These are phyloP conservation scores for Drosophila watanabei DNA, from an alignment of 1,140 invertebrate genomes.

Conservation along the genomic window DNA sequence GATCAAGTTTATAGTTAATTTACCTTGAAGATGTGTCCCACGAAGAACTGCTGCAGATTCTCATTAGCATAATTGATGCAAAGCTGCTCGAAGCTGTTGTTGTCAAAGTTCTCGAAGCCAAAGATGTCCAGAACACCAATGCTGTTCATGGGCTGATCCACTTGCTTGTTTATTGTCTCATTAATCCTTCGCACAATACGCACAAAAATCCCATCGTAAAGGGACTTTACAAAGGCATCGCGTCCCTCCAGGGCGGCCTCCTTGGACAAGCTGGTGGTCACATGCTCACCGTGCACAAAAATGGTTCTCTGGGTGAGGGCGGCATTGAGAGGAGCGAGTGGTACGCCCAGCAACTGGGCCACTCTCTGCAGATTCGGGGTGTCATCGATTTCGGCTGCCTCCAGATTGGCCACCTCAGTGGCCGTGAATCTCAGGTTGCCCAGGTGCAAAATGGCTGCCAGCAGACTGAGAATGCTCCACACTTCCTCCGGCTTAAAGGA, in stretches of 20 bases:
- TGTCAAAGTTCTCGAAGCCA: conserved; percentile 97
- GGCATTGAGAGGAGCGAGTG: conserved; percentile 89
- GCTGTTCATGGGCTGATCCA: conserved; percentile 87
- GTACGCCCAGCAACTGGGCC: conserved; percentile 90
- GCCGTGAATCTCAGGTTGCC: conserved; percentile 96
- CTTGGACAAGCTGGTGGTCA: conserved; percentile 90
- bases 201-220: conserved; percentile 97
- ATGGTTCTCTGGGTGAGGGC: conserved; percentile 95
- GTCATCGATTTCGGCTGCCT: conserved; percentile 93
- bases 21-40: conserved; percentile 94
- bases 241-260: conserved; percentile 92
- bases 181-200: conserved; percentile 97
- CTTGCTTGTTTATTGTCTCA: conserved; percentile 91
- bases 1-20: too few relatives aligned
- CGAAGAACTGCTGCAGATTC: conserved; percentile 98
- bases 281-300: conserved; percentile 94
- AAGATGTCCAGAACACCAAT: conserved; percentile 98
- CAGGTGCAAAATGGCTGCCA: conserved; percentile 94
- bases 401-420: conserved; percentile 91
- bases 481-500: conserved; percentile 95
- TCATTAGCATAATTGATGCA: conserved; percentile 99
- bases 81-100: conserved; percentile 97
- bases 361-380: conserved; percentile 88
- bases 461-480: conserved; percentile 93
- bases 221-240: conserved; percentile 96